Evolutionary conservation across 1,140 invertebrate species (phyloP).

Genomic region (Halesus radiatus): DNA sequence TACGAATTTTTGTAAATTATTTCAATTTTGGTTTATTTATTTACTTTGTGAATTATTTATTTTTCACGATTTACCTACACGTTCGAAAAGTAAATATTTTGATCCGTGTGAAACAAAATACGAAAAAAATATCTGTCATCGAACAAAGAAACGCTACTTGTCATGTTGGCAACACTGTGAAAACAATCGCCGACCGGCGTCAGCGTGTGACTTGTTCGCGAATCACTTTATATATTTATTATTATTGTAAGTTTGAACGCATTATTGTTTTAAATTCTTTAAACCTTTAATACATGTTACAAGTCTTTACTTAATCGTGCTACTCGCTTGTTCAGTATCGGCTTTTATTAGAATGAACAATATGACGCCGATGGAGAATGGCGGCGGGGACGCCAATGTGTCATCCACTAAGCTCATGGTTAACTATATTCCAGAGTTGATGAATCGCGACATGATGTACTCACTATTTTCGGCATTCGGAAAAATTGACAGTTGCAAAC

Average conservation of each 20-base stretch:
- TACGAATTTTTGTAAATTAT: too few species aligned
- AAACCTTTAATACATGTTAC: constrained; percentile 13
- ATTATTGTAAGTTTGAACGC: constrained; percentile 5
- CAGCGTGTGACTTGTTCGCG: constrained; percentile 42
- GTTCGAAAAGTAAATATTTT: neutral
- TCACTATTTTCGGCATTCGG: constrained; percentile 69
- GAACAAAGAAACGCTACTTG: constrained; percentile 43
- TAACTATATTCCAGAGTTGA: constrained; percentile 70
- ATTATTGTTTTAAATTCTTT: neutral
- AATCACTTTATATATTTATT: constrained; percentile 12
- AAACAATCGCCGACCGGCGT: constrained; percentile 50
- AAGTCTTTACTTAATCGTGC: constrained; percentile 5
- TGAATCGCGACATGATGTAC: constrained; percentile 70
- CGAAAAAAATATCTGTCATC: constrained; percentile 42
- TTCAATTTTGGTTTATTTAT: too few species aligned
- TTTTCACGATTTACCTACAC: too few species aligned
- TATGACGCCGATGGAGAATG: constrained; percentile 62
- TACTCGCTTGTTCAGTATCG: constrained; percentile 8
- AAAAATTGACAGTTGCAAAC: constrained; percentile 68
- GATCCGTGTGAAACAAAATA: constrained; percentile 31
- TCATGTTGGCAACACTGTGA: constrained; percentile 47
- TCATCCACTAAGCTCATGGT: constrained; percentile 71
- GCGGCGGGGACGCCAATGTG: constrained; percentile 70
- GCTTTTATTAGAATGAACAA: constrained; percentile 34
- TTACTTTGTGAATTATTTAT: too few species aligned